Conservation (phyloP, 2,113 vertebrate genomes). For the Sebastes fasciatus region DNA sequence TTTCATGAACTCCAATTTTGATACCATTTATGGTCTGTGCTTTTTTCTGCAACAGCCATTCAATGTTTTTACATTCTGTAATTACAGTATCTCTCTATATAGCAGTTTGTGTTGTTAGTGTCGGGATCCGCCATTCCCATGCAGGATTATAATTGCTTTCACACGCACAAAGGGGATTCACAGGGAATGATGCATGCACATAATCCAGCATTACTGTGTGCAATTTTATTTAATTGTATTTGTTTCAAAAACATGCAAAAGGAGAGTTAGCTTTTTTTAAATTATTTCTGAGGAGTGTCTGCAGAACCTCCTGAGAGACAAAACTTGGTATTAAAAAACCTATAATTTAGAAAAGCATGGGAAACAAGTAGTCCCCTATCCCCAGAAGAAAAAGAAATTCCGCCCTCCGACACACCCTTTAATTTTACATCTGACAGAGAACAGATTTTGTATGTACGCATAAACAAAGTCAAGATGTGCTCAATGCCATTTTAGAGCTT, state of each 20-base stretch:
- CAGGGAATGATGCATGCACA: neutral
- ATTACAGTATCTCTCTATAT: neutral
- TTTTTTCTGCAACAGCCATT: neutral
- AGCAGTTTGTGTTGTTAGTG: neutral
- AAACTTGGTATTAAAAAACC: neutral
- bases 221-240: neutral
- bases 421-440: neutral
- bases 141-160: neutral
- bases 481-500: neutral
- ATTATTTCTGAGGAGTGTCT: neutral
- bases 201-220: neutral
- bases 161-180: neutral
- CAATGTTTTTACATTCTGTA: neutral
- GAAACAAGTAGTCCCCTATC: neutral
- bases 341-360: neutral
- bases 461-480: constrained; percentile 18
- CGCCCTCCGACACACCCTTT: neutral
- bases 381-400: neutral
- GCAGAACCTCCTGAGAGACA: neutral
- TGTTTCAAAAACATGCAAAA: constrained; percentile 3
- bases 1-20: neutral
- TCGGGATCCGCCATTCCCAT: neutral
- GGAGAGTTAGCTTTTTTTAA: neutral
- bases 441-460: neutral
- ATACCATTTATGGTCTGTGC: neutral